Evolutionary conservation across 2,113 vertebrate genomes (phyloP).

Genomic region (Myxocyprinus asiaticus): DNA sequence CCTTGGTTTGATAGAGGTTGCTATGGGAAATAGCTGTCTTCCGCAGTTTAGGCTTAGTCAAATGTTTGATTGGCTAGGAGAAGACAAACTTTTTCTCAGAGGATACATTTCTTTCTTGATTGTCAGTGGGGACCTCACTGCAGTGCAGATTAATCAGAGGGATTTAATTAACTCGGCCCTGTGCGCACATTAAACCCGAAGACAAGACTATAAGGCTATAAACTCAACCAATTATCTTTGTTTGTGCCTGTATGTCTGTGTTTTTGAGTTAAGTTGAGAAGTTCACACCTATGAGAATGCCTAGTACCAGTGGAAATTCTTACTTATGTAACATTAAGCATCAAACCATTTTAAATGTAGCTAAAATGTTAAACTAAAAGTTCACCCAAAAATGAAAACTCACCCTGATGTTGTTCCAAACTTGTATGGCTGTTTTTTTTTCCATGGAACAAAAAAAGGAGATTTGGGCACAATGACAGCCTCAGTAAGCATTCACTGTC

Average conservation of each 20-base stretch:
- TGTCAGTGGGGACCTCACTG: slow-evolving; percentile 60
- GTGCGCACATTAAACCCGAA: slow-evolving; percentile 72
- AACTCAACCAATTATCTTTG: slow-evolving; percentile 75
- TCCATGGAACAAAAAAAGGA: too few species aligned
- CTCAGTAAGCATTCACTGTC: too few species aligned
- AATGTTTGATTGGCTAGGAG: slow-evolving; percentile 42
- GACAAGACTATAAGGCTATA: slow-evolving; percentile 71
- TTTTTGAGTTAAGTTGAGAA: slow-evolving; percentile 5
- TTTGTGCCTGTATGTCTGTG: slow-evolving; percentile 31
- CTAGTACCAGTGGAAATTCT: not conserved
- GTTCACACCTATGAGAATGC: slow-evolving; percentile 31
- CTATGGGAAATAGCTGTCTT: not conserved
- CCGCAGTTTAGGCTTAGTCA: slow-evolving; percentile 26
- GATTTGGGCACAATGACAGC: too few species aligned
- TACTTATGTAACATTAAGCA: not conserved
- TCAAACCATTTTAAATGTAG: not conserved
- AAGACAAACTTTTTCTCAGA: slow-evolving; percentile 35
- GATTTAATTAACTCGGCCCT: slow-evolving; percentile 77
- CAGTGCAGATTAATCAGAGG: slow-evolving; percentile 76
- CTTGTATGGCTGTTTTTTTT: too few species aligned
- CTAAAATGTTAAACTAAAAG: not conserved
- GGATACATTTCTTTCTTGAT: slow-evolving; percentile 35
- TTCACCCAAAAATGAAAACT: too few species aligned
- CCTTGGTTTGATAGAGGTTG: not conserved
- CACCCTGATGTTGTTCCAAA: too few species aligned